A percentile compares a stretch with the other conserved stretches of the same genome.
These are phyloP conservation scores for Oncorhynchus kisutch DNA, from an alignment of 2,113 vertebrate species.

Conservation along the genomic window DNA sequence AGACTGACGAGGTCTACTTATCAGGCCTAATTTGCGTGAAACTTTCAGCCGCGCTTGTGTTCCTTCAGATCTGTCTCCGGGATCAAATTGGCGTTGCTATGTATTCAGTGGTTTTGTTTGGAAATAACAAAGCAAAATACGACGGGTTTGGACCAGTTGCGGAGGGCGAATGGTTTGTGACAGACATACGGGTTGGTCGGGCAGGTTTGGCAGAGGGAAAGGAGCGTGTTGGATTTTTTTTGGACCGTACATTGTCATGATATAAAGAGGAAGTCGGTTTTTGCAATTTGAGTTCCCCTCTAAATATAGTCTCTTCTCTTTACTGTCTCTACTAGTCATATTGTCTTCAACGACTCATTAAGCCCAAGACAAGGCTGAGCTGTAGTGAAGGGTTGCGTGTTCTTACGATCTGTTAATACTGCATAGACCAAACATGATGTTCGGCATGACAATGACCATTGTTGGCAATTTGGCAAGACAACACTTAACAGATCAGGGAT, in stretches of 20 bases:
- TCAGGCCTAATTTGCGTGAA: conserved; percentile 67
- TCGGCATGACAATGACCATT: too few relatives aligned
- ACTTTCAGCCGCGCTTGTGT: conserved; percentile 43
- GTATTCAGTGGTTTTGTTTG: conserved; percentile 63
- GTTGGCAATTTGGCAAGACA: too few relatives aligned
- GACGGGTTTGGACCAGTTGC: conserved; percentile 13
- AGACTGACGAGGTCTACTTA: conserved; percentile 63
- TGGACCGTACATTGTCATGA: conserved; percentile 30
- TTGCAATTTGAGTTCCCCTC: conserved; percentile 12
- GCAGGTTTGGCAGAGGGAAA: conserved; percentile 3
- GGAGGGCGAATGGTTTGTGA: conserved; percentile 48
- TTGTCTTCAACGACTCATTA: conserved; percentile 38
- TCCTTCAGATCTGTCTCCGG: conserved; percentile 55
- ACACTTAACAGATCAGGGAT: too few relatives aligned
- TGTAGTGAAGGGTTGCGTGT: too few relatives aligned
- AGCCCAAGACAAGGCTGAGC: conserved; percentile 20
- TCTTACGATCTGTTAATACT: too few relatives aligned
- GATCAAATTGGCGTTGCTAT: conserved; percentile 59
- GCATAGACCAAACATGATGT: too few relatives aligned
- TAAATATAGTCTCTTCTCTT: conserved; percentile 14
- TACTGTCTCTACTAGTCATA: conserved; percentile 29
- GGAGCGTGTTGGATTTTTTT: not conserved
- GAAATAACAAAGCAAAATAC: conserved; percentile 41
- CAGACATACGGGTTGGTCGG: conserved; percentile 58
- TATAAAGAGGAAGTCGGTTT: conserved; percentile 24